A percentile compares a stretch with the other conserved stretches of the same genome.
Evolutionary conservation across 2,113 vertebrate genomes (phyloP).

Genomic region (Spea bombifrons): DNA sequence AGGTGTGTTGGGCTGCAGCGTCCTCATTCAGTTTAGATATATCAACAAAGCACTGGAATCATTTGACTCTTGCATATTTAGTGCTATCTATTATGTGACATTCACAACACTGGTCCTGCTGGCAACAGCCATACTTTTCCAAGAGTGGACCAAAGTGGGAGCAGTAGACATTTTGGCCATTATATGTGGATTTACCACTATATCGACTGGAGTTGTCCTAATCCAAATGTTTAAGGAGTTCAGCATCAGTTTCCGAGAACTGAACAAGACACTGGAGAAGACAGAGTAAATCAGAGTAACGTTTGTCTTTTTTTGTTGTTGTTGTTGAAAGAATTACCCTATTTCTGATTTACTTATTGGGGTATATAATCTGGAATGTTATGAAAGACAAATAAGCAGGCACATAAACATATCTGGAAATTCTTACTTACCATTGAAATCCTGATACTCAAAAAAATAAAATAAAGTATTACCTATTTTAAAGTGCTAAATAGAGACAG

Average conservation of each 20-base stretch:
- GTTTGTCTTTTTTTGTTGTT: not conserved
- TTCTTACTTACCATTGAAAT: not conserved
- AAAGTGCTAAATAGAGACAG: not conserved
- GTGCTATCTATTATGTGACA: slow-evolving; percentile 90
- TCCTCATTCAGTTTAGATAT: slow-evolving; percentile 90
- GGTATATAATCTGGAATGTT: not conserved
- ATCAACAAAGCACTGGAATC: slow-evolving; percentile 91
- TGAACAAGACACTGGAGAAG: slow-evolving; percentile 67
- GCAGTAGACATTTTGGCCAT: slow-evolving; percentile 81
- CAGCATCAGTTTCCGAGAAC: slow-evolving; percentile 73
- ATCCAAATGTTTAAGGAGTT: slow-evolving; percentile 89
- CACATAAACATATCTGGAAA: not conserved
- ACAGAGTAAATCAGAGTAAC: slow-evolving; percentile 11
- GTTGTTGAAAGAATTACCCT: not conserved
- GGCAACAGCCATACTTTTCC: slow-evolving; percentile 89
- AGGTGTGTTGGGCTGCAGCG: slow-evolving; percentile 79
- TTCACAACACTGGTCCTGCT: slow-evolving; percentile 86
- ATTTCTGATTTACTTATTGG: not conserved
- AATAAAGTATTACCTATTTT: not conserved
- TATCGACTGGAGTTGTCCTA: slow-evolving; percentile 84
- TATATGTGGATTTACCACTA: slow-evolving; percentile 82
- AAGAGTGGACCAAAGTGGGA: slow-evolving; percentile 84
- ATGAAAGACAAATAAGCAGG: not conserved
- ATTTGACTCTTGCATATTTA: slow-evolving; percentile 87
- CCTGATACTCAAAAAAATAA: not conserved